These are phyloP conservation scores for Odontamblyopus rebecca DNA, from an alignment of 2,797 vertebrate genomes.

Conservation along the genomic window DNA sequence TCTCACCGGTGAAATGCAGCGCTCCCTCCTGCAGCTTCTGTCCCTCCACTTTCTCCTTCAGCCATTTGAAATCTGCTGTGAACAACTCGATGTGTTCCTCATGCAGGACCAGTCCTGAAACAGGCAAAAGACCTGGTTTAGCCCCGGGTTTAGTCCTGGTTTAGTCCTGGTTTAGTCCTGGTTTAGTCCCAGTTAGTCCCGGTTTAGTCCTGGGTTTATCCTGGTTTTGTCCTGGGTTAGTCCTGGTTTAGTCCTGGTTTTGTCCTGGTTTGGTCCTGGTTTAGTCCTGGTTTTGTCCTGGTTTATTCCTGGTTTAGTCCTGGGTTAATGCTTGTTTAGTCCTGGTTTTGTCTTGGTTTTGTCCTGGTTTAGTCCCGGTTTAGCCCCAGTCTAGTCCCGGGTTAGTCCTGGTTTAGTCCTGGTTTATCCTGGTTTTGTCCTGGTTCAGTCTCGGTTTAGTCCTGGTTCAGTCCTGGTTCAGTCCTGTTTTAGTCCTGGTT, in stretches of 20 bases:
- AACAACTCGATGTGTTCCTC: slow-evolving; percentile 93
- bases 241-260: not conserved
- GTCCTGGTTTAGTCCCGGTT: too few relatives aligned
- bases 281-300: not conserved
- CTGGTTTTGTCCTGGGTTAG: not conserved
- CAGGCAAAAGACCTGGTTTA: not conserved
- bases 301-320: not conserved
- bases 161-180: not conserved
- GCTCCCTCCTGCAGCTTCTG: slow-evolving; percentile 86
- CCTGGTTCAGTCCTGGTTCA: too few relatives aligned
- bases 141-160: not conserved
- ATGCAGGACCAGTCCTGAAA: slow-evolving; percentile 84
- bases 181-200: not conserved
- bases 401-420: not conserved
- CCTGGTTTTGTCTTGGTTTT: too few relatives aligned
- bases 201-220: not conserved
- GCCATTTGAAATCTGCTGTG: slow-evolving; percentile 85
- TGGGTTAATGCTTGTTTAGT: too few relatives aligned
- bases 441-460: too few relatives aligned
- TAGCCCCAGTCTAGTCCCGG: too few relatives aligned
- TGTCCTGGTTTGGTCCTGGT: not conserved
- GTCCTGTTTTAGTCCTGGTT: too few relatives aligned
- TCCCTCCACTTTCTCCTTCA: slow-evolving; percentile 85
- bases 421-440: not conserved
- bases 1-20: slow-evolving; percentile 90